Evolutionary conservation across 2,797 vertebrate genomes (phyloP).

Genomic region (Clarias fuscus): DNA sequence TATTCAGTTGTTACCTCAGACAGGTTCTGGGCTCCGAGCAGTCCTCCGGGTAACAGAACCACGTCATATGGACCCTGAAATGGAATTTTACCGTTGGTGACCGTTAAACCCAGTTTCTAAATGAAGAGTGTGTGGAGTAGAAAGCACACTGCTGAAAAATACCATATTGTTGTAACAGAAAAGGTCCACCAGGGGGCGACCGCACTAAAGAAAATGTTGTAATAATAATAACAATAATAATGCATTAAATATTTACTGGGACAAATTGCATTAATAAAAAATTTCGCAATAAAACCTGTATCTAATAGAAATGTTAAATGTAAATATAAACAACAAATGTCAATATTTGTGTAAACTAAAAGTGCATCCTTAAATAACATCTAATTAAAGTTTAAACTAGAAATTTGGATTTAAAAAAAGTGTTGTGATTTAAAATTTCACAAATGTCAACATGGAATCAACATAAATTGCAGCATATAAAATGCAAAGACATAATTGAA

Average conservation of each 20-base stretch:
- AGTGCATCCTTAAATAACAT: background rate
- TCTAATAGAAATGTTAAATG: background rate
- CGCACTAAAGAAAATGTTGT: background rate
- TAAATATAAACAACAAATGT: background rate
- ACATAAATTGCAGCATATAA: no score
- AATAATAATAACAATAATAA: background rate
- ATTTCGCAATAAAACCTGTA: background rate
- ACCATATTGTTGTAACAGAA: background rate
- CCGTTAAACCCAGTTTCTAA: background rate
- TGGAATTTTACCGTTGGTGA: constrained; percentile 23
- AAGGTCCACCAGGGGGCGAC: constrained; percentile 36
- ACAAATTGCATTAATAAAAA: background rate
- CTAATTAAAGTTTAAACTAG: background rate
- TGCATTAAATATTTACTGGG: background rate
- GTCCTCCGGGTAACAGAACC: constrained; percentile 92
- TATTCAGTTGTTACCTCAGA: constrained; percentile 79
- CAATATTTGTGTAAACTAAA: background rate
- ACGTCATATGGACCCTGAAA: constrained; percentile 92
- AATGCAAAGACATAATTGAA: background rate
- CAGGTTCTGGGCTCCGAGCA: constrained; percentile 89
- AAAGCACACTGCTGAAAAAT: background rate
- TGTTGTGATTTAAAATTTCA: background rate
- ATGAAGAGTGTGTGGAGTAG: background rate
- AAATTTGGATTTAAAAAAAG: background rate
- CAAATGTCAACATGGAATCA: background rate